Base-by-base conservation (phyloP, 2,888 invertebrate species). In the Limnephilus auricula region DNA sequence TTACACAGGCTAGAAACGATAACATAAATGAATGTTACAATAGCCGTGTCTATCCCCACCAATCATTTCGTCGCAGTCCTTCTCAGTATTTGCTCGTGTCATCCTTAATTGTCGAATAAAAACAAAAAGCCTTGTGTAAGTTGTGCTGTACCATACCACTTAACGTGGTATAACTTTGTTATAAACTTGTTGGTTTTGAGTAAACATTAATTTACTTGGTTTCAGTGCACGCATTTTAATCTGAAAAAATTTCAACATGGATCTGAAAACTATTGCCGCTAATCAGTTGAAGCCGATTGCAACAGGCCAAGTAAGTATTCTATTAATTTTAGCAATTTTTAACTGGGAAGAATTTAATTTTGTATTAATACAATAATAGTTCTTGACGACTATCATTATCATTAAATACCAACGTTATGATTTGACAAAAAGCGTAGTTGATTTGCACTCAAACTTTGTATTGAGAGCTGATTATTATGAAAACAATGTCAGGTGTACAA, bases 211-310 rank as follows among this genome's bases (percentile, higher is more conserved):
- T 15, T 45, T 65, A 65, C 65, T 65, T 32, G 15, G 25, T 82
- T 82, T 18, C 34, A 82, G 82, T 82, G 32, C 12, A 32, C 10
- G 2, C 34, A 12, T 6, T 9, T 85, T 85, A n/a, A 30, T 84
- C 25, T 25, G 34, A n/a, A 37, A 34, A 15, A 84, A 40, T 18
- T 9, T 89, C 80, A 50, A 80, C 50, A 90, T 91, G 91, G 93
- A 93, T 86, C 65, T 93, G 18, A 92, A 89, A 31, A 94, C 94
- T 91, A 94, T 95, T 50, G 94, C 94, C 12, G 94, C 94, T 89
- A 94, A 94, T 92, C 91, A 94, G 40, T 94, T 95, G 15, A 94
- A 94, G 92, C 94, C 94, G 92, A 94, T 94, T 4, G 92, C 93
- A 18, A 93, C 94, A 3, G 94, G 94, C 83, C 94, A 94, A 94